Percentiles rank a stretch among this genome's conserved stretches.
Conservation (phyloP, 2,113 vertebrate species). For the Puntigrus tetrazona region DNA sequence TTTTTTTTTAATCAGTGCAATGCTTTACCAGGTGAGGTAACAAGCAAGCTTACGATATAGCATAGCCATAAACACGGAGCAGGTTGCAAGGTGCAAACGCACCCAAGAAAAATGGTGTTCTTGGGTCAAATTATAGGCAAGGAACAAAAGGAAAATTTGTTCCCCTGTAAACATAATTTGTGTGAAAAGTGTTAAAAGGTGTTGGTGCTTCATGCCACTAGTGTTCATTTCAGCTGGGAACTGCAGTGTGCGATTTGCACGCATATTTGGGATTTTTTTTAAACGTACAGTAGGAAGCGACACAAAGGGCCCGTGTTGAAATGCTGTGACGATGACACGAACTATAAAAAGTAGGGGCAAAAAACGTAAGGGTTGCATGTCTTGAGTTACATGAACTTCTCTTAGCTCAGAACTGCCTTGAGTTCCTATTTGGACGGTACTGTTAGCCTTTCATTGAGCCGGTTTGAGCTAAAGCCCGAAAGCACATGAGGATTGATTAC, state of each 20-base stretch:
- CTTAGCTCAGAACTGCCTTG: neutral
- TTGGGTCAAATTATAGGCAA: neutral
- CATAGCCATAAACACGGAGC: neutral
- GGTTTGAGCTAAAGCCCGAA: conserved; percentile 8
- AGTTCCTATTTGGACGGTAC: neutral
- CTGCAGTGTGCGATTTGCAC: neutral
- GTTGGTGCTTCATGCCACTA: neutral
- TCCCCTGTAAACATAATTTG: neutral
- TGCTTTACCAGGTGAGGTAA: neutral
- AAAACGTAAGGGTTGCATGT: neutral
- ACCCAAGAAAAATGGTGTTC: neutral
- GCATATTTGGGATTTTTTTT: neutral
- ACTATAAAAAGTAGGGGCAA: neutral
- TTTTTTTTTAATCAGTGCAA: too few species aligned
- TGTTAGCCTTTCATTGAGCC: neutral
- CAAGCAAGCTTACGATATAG: neutral
- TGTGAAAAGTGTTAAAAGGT: neutral
- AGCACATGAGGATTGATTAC: conserved; percentile 10
- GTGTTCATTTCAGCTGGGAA: neutral
- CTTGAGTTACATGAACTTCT: neutral
- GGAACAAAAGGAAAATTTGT: neutral
- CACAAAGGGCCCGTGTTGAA: neutral
- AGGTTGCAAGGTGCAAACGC: neutral
- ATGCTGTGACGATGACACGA: neutral
- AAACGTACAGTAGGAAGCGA: neutral